Percentiles rank a stretch among this genome's conserved stretches.
Evolutionary conservation across 2,888 invertebrate species (phyloP).

Genomic region (Diabrotica balteata): DNA sequence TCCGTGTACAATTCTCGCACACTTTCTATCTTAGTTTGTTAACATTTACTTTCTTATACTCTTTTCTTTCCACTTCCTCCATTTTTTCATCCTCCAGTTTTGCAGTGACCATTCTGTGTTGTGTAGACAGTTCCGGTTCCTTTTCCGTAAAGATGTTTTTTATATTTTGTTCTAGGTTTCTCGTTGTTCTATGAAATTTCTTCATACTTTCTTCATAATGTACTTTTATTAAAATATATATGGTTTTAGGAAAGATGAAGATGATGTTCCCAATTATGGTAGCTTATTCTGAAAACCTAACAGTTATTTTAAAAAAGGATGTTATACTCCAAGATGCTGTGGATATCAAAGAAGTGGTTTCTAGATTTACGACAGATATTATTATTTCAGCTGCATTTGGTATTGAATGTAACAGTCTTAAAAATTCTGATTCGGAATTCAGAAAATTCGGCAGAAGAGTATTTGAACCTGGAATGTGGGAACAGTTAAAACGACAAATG

Average conservation of each 20-base stretch:
- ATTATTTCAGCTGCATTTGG: slow-evolving; percentile 68
- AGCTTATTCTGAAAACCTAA: slow-evolving; percentile 54
- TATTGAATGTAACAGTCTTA: slow-evolving; percentile 65
- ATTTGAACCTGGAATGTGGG: slow-evolving; percentile 11
- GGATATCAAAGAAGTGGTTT: slow-evolving; percentile 61
- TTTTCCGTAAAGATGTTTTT: no score
- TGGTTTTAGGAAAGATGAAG: slow-evolving; percentile 63
- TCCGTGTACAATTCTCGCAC: no score
- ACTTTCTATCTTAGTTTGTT: no score
- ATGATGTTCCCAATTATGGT: slow-evolving; percentile 69
- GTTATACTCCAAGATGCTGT: slow-evolving; percentile 49
- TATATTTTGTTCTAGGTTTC: no score
- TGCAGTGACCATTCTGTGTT: no score
- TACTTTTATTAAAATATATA: neutral
- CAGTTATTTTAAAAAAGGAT: slow-evolving; percentile 44
- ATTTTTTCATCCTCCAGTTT: no score
- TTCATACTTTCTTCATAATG: neutral
- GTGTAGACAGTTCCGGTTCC: no score
- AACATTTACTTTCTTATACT: no score
- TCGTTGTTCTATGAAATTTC: no score
- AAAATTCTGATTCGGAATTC: slow-evolving; percentile 63
- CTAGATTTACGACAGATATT: slow-evolving; percentile 66
- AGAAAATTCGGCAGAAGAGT: slow-evolving; percentile 39
- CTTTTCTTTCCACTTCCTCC: no score
- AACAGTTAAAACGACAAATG: neutral